Evolutionary conservation across 2,113 vertebrate species (phyloP).

Genomic region (Halichoerus grypus): DNA sequence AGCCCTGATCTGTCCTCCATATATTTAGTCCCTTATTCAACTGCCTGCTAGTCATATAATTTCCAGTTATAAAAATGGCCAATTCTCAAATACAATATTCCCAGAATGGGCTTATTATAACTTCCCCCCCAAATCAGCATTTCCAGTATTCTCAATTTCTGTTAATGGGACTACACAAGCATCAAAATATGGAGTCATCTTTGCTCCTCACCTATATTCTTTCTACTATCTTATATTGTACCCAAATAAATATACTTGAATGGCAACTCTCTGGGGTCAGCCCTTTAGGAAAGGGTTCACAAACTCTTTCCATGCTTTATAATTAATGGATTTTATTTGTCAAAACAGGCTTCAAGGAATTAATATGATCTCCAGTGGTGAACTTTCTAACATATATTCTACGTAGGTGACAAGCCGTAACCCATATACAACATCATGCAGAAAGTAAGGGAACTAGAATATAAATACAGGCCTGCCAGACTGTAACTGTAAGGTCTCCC

Average conservation of each 20-base stretch:
- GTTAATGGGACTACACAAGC: background rate
- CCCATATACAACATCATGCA: background rate
- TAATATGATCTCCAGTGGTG: background rate
- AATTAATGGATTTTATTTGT: background rate
- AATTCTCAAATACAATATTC: background rate
- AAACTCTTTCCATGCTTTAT: background rate
- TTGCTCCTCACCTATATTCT: background rate
- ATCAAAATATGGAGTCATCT: background rate
- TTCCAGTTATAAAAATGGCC: background rate
- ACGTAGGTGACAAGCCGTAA: background rate
- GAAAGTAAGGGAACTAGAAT: background rate
- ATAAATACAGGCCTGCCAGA: background rate
- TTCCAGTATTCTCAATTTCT: background rate
- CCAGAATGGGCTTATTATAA: background rate
- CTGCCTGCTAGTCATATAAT: background rate
- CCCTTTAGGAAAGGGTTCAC: background rate
- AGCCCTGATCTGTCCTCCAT: background rate
- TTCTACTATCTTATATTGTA: background rate
- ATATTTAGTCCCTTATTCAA: background rate
- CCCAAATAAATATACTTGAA: background rate
- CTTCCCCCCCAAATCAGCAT: background rate
- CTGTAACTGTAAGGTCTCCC: background rate
- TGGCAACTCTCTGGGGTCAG: background rate
- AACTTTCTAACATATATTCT: background rate
- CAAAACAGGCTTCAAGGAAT: background rate